Evolutionary conservation across 92 coral and sea anemone species (phyloP), one percentile per base, ranked within the genome.

Genomic region (Nematostella vectensis): DNA sequence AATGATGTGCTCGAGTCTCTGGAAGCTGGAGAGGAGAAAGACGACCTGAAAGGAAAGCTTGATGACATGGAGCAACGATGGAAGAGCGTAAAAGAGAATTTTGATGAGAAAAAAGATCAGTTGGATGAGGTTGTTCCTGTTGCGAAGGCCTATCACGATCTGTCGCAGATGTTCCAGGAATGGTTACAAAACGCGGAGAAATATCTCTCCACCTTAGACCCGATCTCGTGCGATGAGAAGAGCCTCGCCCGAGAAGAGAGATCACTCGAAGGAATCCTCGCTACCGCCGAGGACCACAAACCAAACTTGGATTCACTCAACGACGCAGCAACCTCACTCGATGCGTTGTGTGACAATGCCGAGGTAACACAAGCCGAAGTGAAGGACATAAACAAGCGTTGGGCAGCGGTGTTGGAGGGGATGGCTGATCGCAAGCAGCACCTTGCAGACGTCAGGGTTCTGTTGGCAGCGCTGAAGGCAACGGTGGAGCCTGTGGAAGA

Each of bases 321-420:
- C 54, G 71, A 71, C 50, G 31, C 83, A 8, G 78, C 85, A 3
- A 47, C 56, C 48, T 53, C 74, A 0, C 44, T 91, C 27, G 62
- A 73, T 2, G 88, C 81, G 23, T 74, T 82, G 3, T 88, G 96
- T 26, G 98, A 91, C 30, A 88, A 91, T 33, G 82, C 81, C 0
- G 82, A 87, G 43, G 93, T 91, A 40, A 75, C 83, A n/a, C 79
- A 91, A 62, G 89, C 98, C 8, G 96, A 91, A 65, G 61, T 72
- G 4, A 91, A 91, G 57, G 98, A 78, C 62, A 63, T 83, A 13
- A 83, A 86, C 61, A 80, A 81, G 59, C 84, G 98, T 13, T 91
- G 96, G 98, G 54, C 81, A 25, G 77, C 79, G 1, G 47, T 91
- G 36, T 60, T 72, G 47, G 87, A 62, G 26, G 83, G 76, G 50